Evolutionary conservation across 23 tunicate genomes (phyloP), one percentile per base, ranked within the genome.

Genomic region (Ciona savignyi): DNA sequence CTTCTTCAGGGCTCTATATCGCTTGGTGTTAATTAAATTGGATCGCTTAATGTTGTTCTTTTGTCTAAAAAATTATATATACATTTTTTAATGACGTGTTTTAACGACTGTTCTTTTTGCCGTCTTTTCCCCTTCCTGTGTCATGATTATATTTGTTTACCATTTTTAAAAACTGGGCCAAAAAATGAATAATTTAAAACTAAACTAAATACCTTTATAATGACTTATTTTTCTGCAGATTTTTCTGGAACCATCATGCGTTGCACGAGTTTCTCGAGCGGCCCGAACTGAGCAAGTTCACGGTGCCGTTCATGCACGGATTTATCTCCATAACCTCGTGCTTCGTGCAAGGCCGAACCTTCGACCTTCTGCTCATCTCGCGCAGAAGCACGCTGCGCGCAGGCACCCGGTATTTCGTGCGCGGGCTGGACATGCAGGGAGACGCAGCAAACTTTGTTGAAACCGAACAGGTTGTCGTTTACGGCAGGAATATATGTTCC

Each of bases 371-470:
- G 6, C 75, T 94, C 4, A 83, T 94, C n/a, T 86, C 95, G 23
- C 69, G 99, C 4, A 76, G 99, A 1, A 74, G 86, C 73, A 85
- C 78, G 1, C 61, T 70, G 63, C 65, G 99, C 2, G 99, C 95
- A 31, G 99, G 99, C 51, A 94, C 99, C 4, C 79, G 91, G 15
- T 87, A 95, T 75, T 78, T 78, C 72, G 90, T 86, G 2, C 64
- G 99, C 22, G 99, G 99, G 4, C 65, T 85, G 25, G 93, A 95
- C 76, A 63, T 33, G 26, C 35, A 80, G 21, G 99, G 99, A 23
- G 76, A 95, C 51, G 93, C 83, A 27, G 99, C 99, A 27, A 95
- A 95, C 64, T 95, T 74, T 77, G 99, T 95, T 32, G 99, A 95
- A 62, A 95, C 99, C 0, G 99, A 95, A 56, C 99, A 95, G 65